A percentile compares a stretch with the other conserved stretches of the same genome.
phyloP scores from a whole-genome alignment of 2,113 vertebrate species.

The Cyanoliseus patagonus region DNA sequence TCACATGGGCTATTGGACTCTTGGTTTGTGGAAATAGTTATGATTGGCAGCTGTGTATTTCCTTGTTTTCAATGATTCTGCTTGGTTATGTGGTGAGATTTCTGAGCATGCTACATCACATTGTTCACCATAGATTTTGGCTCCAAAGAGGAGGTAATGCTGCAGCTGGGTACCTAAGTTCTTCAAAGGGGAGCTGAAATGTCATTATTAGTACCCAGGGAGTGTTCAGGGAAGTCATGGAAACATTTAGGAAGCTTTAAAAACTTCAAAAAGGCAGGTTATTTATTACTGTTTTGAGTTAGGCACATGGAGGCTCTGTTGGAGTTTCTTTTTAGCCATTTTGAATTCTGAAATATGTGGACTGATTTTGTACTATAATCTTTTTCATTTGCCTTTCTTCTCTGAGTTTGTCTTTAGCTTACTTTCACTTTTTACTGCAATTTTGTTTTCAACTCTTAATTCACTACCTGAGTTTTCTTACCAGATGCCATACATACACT shows the following conservation, averaged over 20 bases:
- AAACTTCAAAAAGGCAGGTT: neutral
- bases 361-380: neutral
- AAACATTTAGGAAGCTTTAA: neutral
- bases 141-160: neutral
- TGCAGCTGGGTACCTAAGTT: neutral
- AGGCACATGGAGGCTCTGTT: neutral
- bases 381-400: neutral
- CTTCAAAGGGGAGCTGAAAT: neutral
- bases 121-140: neutral
- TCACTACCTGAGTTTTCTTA: neutral
- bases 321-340: neutral
- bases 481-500: neutral
- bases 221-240: neutral
- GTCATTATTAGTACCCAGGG: neutral
- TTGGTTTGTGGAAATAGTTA: neutral
- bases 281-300: neutral
- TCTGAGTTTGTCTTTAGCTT: neutral
- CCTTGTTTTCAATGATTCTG: neutral
- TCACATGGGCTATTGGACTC: neutral
- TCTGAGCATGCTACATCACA: neutral
- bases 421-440: neutral
- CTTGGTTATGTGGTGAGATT: neutral
- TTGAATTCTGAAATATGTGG: neutral
- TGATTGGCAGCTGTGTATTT: neutral
- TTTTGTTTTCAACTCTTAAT: neutral